Conservation (phyloP, 2,113 vertebrate genomes). For the Elephas maximus region DNA sequence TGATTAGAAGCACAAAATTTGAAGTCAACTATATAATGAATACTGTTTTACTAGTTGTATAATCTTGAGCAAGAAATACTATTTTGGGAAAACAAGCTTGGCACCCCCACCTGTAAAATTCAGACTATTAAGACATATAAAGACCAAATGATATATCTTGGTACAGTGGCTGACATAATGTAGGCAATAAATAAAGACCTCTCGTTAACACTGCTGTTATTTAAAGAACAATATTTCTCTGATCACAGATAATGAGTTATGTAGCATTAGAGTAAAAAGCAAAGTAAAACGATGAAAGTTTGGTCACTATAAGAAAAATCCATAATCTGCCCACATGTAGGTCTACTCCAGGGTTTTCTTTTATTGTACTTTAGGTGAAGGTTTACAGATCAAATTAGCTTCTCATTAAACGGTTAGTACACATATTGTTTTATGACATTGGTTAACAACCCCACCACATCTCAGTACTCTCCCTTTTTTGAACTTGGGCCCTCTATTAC, state of each 20-base stretch:
- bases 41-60: background rate
- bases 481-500: too few species aligned
- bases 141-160: background rate
- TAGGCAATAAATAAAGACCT: background rate
- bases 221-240: background rate
- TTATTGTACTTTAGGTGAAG: too few species aligned
- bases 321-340: background rate
- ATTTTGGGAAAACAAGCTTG: background rate
- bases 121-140: background rate
- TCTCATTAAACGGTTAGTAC: too few species aligned
- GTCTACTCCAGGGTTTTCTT: background rate
- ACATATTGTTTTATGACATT: too few species aligned
- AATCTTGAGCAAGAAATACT: background rate
- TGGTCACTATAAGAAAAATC: background rate
- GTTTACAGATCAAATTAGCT: too few species aligned
- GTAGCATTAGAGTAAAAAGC: background rate
- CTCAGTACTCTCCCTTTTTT: too few species aligned
- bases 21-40: background rate
- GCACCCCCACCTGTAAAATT: conserved; percentile 18
- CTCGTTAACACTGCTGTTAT: background rate
- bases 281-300: background rate
- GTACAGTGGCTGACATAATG: background rate
- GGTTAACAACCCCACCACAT: too few species aligned
- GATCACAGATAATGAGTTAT: background rate
- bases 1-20: background rate